Base-by-base conservation (phyloP, 2,888 invertebrate species). In the Cerastoderma edule region DNA sequence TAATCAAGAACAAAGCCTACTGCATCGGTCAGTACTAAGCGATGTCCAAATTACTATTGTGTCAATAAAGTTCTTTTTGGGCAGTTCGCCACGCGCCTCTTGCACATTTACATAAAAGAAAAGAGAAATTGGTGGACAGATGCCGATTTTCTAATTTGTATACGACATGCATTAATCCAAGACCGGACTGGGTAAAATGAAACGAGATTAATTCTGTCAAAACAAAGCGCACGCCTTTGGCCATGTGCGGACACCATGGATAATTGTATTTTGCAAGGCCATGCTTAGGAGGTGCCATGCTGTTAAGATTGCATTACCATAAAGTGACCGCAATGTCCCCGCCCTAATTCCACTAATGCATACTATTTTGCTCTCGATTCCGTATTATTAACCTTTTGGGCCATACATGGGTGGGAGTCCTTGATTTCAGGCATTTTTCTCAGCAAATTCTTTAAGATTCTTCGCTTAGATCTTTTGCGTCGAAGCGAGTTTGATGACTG, bases 281-380 rank as follows among this genome's bases (percentile, higher is more conserved):
- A 22, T 32, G 33, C 57, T 19, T 19, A 32, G n/a, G 33, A 32
- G 10, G 33, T 8, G 33, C n/a, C 19, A 32, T 57, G 22, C 28
- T 22, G 22, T 32, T 57, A 30, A 57, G 33, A 32, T n/a, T 32
- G 32, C 33, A 33, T 33, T 57, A 28, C 28, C 32, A 57, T 57
- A 32, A 57, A 32, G 32, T 57, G 57, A 33, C 57, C 57, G 24
- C 33, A 32, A 57, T 57, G 33, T 53, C 57, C 24, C 6, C 8
- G 33, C 33, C n/a, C 57, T 57, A 57, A 32, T 57, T 22, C n/a
- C 32, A 32, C 57, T 57, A 57, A 57, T 57, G 57, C 57, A 3
- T 22, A 32, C n/a, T n/a, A n/a, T n/a, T n/a, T n/a, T n/a, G n/a
- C n/a, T n/a, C n/a, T n/a, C n/a, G n/a, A n/a, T n/a, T n/a, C n/a